A percentile compares a stretch with the other conserved stretches of the same genome.
Evolutionary conservation across 2,113 vertebrate genomes (phyloP).

Genomic region (Rynchops niger): DNA sequence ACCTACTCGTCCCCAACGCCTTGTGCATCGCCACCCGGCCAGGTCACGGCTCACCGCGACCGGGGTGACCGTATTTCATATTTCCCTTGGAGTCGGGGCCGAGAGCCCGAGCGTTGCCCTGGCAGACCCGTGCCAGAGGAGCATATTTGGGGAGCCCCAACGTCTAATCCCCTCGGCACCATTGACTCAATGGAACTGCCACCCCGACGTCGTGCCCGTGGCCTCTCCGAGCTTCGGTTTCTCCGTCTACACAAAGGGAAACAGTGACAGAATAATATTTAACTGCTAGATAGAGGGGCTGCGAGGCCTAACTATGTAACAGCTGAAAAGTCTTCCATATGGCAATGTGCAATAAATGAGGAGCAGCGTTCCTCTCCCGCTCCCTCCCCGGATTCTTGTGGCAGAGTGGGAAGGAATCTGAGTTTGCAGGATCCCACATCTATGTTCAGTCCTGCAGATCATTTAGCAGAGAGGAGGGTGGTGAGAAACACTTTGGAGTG

Average conservation of each 20-base stretch:
- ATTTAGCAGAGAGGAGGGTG: not conserved
- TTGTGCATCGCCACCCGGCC: rapidly evolving
- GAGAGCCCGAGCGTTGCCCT: not conserved
- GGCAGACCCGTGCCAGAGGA: not conserved
- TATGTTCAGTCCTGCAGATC: not conserved
- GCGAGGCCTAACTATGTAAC: not conserved
- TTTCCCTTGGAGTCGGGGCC: not conserved
- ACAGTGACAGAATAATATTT: not conserved
- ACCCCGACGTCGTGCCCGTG: not conserved
- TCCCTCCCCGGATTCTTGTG: not conserved
- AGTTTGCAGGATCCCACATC: not conserved
- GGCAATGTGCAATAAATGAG: not conserved
- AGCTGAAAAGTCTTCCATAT: not conserved
- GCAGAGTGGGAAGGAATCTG: not conserved
- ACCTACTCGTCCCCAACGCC: not conserved
- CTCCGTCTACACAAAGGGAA: not conserved
- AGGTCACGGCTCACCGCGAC: rapidly evolving
- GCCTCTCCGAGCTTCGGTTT: not conserved
- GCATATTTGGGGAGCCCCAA: rapidly evolving
- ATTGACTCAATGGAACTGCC: not conserved
- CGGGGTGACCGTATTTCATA: rapidly evolving
- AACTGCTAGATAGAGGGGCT: not conserved
- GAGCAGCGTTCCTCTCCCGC: not conserved
- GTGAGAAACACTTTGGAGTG: not conserved
- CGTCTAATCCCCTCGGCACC: not conserved